A percentile compares a stretch with the other conserved stretches of the same genome.
These are phyloP conservation scores for Gracilinanus agilis DNA, from an alignment of 2,113 vertebrate species.

Conservation along the genomic window DNA sequence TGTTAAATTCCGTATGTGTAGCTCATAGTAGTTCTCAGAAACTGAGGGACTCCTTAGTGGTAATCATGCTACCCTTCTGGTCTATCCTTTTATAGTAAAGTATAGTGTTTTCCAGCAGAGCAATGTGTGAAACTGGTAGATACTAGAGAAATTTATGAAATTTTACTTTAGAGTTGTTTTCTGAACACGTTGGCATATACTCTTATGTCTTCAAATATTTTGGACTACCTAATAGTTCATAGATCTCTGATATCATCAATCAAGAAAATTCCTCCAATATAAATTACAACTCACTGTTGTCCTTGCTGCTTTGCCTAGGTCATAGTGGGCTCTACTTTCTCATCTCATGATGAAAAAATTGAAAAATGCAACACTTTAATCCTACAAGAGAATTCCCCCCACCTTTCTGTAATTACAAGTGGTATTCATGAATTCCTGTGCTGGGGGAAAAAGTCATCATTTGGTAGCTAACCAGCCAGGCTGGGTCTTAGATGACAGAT, in stretches of 20 bases:
- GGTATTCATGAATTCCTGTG: slow-evolving; percentile 1
- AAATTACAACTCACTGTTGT: background rate
- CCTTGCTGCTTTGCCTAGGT: background rate
- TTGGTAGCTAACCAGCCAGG: background rate
- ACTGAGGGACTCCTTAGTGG: background rate
- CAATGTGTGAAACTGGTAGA: background rate
- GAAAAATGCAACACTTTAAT: background rate
- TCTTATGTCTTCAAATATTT: background rate
- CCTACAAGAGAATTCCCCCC: background rate
- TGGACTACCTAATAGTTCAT: background rate
- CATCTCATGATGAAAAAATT: background rate
- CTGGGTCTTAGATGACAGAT: background rate
- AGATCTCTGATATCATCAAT: background rate
- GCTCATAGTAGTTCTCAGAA: background rate
- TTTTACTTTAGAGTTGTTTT: background rate
- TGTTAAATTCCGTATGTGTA: background rate
- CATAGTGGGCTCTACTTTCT: background rate
- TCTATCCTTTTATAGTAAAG: background rate
- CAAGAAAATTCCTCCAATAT: background rate
- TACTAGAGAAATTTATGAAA: background rate
- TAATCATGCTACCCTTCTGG: background rate
- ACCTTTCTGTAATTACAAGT: slow-evolving; percentile 1
- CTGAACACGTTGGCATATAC: too few species aligned
- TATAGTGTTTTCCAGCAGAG: background rate
- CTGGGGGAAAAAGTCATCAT: background rate